phyloP scores from a whole-genome alignment of 2,797 vertebrate genomes.

The Pitangus sulphuratus region DNA sequence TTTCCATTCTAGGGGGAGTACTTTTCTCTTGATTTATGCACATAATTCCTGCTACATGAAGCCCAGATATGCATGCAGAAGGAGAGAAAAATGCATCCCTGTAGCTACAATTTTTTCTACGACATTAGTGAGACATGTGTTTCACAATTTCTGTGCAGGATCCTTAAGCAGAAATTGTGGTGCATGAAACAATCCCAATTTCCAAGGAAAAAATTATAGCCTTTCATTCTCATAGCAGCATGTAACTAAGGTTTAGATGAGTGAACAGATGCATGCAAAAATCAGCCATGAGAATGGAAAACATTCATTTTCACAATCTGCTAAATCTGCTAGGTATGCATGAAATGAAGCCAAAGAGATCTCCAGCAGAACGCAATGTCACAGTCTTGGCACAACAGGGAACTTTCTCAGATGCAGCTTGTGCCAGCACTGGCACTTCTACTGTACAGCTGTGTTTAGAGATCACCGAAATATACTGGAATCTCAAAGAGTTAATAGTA shows the following conservation, averaged over 20 bases:
- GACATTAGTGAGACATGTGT: conserved; percentile 63
- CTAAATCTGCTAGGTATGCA: conserved; percentile 76
- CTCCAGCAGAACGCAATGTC: conserved; percentile 74
- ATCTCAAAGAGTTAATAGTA: conserved; percentile 33
- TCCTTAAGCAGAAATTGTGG: conserved; percentile 66
- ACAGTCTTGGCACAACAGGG: conserved; percentile 60
- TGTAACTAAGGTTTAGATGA: conserved; percentile 76
- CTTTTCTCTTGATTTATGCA: conserved; percentile 28
- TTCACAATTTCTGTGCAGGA: conserved; percentile 58
- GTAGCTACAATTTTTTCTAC: conserved; percentile 8
- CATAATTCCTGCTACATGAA: conserved; percentile 2
- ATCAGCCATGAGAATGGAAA: conserved; percentile 72
- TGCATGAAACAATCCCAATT: conserved; percentile 61
- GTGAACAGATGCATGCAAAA: conserved; percentile 77
- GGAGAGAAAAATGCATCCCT: conserved; percentile 15
- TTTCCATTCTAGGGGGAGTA: conserved; percentile 47
- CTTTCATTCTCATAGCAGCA: conserved; percentile 76
- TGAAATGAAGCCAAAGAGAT: conserved; percentile 73
- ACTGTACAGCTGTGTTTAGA: conserved; percentile 39
- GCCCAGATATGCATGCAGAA: background rate
- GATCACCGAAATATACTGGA: background rate
- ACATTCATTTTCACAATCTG: conserved; percentile 78
- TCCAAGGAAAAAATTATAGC: conserved; percentile 74
- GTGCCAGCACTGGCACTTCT: conserved; percentile 50
- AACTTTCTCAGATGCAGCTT: conserved; percentile 35